These are phyloP conservation scores for Meloe dianella DNA, from an alignment of 2,888 invertebrate species.

Conservation along the genomic window DNA sequence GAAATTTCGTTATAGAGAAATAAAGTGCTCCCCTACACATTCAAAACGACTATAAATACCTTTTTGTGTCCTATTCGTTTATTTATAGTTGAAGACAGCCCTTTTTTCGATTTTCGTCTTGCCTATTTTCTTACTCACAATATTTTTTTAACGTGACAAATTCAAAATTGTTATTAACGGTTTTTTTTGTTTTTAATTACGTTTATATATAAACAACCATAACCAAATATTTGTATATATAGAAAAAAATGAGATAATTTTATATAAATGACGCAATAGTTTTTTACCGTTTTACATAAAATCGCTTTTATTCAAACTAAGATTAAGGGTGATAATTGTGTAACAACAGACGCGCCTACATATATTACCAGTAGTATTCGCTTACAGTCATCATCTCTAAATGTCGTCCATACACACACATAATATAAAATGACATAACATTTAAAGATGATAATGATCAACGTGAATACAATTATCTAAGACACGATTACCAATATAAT, in stretches of 20 bases:
- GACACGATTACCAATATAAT: neutral
- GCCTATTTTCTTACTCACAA: neutral
- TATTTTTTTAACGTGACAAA: neutral
- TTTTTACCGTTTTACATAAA: neutral
- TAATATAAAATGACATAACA: too few species aligned
- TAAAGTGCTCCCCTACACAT: slow-evolving; percentile 22
- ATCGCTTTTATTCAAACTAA: neutral
- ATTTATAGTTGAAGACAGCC: slow-evolving; percentile 23
- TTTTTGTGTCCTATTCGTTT: slow-evolving; percentile 15
- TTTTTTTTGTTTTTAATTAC: neutral
- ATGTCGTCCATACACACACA: too few species aligned
- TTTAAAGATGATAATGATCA: neutral
- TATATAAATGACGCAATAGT: slow-evolving; percentile 7
- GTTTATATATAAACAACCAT: neutral
- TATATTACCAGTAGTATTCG: neutral
- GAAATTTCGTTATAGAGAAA: slow-evolving; percentile 14
- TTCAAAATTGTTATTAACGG: neutral
- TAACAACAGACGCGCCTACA: neutral
- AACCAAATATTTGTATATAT: neutral
- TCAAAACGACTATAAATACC: slow-evolving; percentile 24
- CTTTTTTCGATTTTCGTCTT: too few species aligned
- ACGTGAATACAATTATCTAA: neutral
- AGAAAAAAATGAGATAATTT: neutral
- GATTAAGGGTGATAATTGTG: neutral
- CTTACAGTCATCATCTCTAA: neutral